phyloP scores from a whole-genome alignment of 2,113 vertebrate species.

The Genyomyrus donnyi region DNA sequence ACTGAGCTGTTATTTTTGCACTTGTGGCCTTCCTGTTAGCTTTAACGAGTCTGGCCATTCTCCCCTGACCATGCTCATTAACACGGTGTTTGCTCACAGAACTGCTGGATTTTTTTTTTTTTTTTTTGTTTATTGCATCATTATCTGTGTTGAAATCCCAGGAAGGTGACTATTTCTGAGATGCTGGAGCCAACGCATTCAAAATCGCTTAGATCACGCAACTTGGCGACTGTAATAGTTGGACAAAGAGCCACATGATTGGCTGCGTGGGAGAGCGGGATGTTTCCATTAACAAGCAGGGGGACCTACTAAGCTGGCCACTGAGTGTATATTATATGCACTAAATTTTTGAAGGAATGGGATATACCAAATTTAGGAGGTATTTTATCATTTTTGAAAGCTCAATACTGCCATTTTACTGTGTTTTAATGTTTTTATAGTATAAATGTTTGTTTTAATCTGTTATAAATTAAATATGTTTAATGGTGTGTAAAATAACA shows the following conservation, averaged over 20 bases:
- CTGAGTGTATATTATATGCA: conserved; percentile 43
- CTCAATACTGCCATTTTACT: conserved; percentile 25
- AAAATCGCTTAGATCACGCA: background rate
- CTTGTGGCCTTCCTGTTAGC: background rate
- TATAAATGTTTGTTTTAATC: conserved; percentile 15
- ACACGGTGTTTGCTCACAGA: background rate
- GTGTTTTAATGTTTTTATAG: conserved; percentile 11
- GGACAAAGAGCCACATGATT: background rate
- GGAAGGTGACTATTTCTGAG: background rate
- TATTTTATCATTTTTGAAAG: conserved; percentile 44
- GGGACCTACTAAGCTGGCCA: background rate
- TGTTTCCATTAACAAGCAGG: background rate
- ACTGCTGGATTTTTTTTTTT: background rate
- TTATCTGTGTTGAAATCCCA: background rate
- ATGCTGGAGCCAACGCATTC: background rate
- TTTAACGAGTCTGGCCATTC: background rate
- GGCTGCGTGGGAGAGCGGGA: background rate
- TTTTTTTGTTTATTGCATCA: background rate
- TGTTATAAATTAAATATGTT: conserved; percentile 11
- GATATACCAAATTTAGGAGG: conserved; percentile 34
- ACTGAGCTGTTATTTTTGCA: conserved; percentile 4
- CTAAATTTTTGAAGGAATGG: conserved; percentile 43
- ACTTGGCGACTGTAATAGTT: background rate
- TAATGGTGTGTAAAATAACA: background rate
- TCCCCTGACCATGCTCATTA: background rate